These are phyloP conservation scores for Anisognathus igniventris DNA, from an alignment of 2,797 vertebrate genomes.

Conservation along the genomic window DNA sequence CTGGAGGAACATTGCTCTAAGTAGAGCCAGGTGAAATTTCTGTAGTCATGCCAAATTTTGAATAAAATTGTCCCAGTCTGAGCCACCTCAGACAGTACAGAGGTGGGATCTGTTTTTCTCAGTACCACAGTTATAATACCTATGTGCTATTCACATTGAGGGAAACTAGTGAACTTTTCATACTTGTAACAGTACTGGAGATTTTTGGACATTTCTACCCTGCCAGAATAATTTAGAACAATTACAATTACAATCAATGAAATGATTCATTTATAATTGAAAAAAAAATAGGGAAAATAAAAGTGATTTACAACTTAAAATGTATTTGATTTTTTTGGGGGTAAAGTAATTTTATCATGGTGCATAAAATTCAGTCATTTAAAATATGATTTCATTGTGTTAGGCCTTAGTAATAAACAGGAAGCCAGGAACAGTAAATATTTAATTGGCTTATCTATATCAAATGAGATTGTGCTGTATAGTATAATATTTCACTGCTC, in stretches of 20 bases:
- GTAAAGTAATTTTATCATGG: neutral
- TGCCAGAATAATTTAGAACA: neutral
- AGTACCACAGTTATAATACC: neutral
- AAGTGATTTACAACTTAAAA: neutral
- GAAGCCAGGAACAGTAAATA: slow-evolving; percentile 43
- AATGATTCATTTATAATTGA: neutral
- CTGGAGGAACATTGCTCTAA: neutral
- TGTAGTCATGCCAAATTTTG: neutral
- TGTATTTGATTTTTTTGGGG: neutral
- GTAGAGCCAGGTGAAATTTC: neutral
- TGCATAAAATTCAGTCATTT: slow-evolving; percentile 26
- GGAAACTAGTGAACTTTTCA: neutral
- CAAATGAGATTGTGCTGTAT: slow-evolving; percentile 5
- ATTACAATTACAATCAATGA: neutral
- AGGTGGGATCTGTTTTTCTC: neutral
- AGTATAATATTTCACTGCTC: neutral
- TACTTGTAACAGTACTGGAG: neutral
- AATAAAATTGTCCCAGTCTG: neutral
- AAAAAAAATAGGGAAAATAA: neutral
- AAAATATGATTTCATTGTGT: neutral
- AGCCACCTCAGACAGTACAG: neutral
- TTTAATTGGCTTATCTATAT: slow-evolving; percentile 48
- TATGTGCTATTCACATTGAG: neutral
- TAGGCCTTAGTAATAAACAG: slow-evolving; percentile 27
- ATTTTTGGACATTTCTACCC: neutral